These are phyloP conservation scores for Acyrthosiphon pisum DNA, from an alignment of 1,140 invertebrate species.

Conservation along the genomic window DNA sequence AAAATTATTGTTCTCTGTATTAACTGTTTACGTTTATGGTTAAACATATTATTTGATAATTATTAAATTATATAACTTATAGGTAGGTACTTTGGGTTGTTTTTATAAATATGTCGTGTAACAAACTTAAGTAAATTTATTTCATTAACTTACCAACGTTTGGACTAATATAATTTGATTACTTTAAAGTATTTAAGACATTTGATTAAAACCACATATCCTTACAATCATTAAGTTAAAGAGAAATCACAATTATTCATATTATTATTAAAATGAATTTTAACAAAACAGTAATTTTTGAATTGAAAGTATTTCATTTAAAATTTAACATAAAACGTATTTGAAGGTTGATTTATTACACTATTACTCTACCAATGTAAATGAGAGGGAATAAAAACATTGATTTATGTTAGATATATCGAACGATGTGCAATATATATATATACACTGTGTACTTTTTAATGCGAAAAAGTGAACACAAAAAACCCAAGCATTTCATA, in stretches of 20 bases:
- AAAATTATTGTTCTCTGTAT: too few species aligned
- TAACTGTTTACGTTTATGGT: too few species aligned
- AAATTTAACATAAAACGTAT: background rate
- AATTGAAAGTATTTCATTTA: background rate
- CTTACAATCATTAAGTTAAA: background rate
- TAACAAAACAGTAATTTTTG: slow-evolving; percentile 15
- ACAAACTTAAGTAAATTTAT: background rate
- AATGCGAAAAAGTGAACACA: background rate
- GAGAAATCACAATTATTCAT: background rate
- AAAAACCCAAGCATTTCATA: background rate
- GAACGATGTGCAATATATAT: background rate
- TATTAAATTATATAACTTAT: too few species aligned
- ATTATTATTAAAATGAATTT: background rate
- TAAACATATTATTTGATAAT: too few species aligned
- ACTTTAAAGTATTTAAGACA: background rate
- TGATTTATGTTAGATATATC: slow-evolving; percentile 10
- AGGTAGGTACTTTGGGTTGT: background rate
- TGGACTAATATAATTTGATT: background rate
- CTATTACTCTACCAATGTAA: background rate
- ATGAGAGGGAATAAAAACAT: background rate
- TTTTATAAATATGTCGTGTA: background rate
- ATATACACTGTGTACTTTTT: background rate
- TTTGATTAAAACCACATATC: background rate
- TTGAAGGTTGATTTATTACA: background rate
- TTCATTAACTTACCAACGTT: background rate